Percentiles rank a stretch among this genome's conserved stretches.
phyloP scores from a whole-genome alignment of 2,888 invertebrate species.

The Agrochola lychnidis region DNA sequence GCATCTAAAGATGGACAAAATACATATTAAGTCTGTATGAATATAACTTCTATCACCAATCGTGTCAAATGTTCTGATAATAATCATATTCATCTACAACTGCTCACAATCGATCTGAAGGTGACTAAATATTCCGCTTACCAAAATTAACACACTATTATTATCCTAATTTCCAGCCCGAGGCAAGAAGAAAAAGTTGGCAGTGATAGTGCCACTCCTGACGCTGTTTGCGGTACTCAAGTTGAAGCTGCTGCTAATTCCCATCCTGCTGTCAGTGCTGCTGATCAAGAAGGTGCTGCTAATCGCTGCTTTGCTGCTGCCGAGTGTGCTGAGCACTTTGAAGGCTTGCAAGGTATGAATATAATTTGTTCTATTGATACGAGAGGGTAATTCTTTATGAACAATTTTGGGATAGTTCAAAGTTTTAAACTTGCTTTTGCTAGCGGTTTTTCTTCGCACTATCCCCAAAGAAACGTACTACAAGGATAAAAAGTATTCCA shows the following conservation, averaged over 20 bases:
- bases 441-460: too few relatives aligned
- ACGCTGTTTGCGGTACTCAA: slow-evolving; percentile 89
- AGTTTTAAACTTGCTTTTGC: too few relatives aligned
- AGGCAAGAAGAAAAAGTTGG: slow-evolving; percentile 89
- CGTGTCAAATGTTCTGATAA: too few relatives aligned
- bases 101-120: too few relatives aligned
- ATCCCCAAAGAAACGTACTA: too few relatives aligned
- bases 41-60: neutral
- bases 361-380: too few relatives aligned
- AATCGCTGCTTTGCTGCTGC: slow-evolving; percentile 91
- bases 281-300: slow-evolving; percentile 92
- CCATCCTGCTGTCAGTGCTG: slow-evolving; percentile 91
- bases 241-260: slow-evolving; percentile 91
- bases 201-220: slow-evolving; percentile 88
- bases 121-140: too few relatives aligned
- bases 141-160: neutral
- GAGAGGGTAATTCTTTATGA: too few relatives aligned
- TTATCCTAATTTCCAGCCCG: slow-evolving; percentile 77
- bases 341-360: slow-evolving; percentile 89
- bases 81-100: too few relatives aligned
- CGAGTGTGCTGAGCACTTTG: slow-evolving; percentile 90
- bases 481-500: too few relatives aligned
- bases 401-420: too few relatives aligned
- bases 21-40: neutral
- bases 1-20: too few relatives aligned